Evolutionary conservation across 1,140 invertebrate genomes (phyloP).

Genomic region (Dendrolimus punctatus): DNA sequence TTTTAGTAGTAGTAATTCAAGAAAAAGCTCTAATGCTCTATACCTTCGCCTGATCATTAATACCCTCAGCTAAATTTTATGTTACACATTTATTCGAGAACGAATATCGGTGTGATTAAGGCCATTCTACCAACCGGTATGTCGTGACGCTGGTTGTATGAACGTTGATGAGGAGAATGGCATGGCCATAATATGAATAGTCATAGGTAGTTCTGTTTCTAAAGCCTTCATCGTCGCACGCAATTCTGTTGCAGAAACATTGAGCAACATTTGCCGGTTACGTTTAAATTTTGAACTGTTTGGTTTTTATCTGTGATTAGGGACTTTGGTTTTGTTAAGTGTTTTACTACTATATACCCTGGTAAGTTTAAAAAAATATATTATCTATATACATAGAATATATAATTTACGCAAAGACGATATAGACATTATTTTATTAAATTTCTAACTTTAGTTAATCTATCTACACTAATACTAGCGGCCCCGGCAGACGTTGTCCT

Average conservation of each 20-base stretch:
- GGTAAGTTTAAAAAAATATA: too few relatives aligned
- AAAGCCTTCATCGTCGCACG: conserved; percentile 25
- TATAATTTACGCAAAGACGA: neutral
- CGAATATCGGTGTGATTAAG: conserved; percentile 11
- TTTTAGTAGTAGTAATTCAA: too few relatives aligned
- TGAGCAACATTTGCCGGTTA: conserved; percentile 4
- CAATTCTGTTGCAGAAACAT: conserved; percentile 7
- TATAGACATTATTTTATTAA: too few relatives aligned
- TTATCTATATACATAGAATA: neutral
- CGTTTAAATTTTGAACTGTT: conserved; percentile 3
- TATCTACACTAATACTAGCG: too few relatives aligned
- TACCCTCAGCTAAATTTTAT: neutral
- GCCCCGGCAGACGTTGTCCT: too few relatives aligned
- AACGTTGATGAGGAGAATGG: conserved; percentile 20
- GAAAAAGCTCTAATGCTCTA: too few relatives aligned
- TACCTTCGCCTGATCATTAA: too few relatives aligned
- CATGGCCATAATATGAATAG: conserved; percentile 5
- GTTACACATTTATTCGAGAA: too few relatives aligned
- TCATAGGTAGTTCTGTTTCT: conserved; percentile 19
- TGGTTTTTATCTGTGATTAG: conserved; percentile 1
- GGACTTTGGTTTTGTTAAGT: conserved; percentile 4
- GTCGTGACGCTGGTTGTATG: conserved; percentile 2
- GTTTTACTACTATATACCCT: neutral
- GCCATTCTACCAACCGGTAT: conserved; percentile 16
- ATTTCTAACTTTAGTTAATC: too few relatives aligned